Percentiles rank a stretch among this genome's conserved stretches.
Evolutionary conservation across 2,797 vertebrate genomes (phyloP).

Genomic region (Trachurus trachurus): DNA sequence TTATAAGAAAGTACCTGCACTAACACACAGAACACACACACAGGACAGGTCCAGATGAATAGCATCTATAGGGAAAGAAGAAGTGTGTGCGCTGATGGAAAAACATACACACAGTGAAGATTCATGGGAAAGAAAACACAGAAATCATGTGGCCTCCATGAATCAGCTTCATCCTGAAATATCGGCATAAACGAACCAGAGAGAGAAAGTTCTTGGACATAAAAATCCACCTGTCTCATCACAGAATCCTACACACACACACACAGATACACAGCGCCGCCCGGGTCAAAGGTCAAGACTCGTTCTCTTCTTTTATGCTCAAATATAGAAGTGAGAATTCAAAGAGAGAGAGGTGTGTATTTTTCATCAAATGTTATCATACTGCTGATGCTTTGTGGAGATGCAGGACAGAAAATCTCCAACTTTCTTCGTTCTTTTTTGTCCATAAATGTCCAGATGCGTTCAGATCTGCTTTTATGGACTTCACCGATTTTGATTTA

Average conservation of each 20-base stretch:
- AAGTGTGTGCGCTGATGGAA: not conserved
- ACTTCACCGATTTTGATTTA: not conserved
- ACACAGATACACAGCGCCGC: not conserved
- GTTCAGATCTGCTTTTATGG: not conserved
- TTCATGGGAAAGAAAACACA: conserved; percentile 25
- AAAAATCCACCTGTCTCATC: not conserved
- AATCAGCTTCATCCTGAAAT: not conserved
- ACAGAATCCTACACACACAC: not conserved
- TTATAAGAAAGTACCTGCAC: conserved; percentile 16
- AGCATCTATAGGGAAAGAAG: conserved; percentile 3
- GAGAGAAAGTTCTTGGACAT: not conserved
- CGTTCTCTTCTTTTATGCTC: not conserved
- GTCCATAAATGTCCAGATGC: not conserved
- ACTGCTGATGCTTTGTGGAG: not conserved
- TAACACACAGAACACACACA: not conserved
- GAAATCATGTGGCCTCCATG: not conserved
- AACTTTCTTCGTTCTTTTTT: not conserved
- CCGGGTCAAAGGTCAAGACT: not conserved
- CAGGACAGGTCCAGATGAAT: conserved; percentile 30
- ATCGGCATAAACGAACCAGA: not conserved
- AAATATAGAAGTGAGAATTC: not conserved
- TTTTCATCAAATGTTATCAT: not conserved
- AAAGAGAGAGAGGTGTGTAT: not conserved
- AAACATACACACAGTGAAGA: conserved; percentile 8
- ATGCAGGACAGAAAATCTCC: not conserved